A percentile compares a stretch with the other conserved stretches of the same genome.
Evolutionary conservation across 2,113 vertebrate genomes (phyloP).

Genomic region (Calonectris borealis): DNA sequence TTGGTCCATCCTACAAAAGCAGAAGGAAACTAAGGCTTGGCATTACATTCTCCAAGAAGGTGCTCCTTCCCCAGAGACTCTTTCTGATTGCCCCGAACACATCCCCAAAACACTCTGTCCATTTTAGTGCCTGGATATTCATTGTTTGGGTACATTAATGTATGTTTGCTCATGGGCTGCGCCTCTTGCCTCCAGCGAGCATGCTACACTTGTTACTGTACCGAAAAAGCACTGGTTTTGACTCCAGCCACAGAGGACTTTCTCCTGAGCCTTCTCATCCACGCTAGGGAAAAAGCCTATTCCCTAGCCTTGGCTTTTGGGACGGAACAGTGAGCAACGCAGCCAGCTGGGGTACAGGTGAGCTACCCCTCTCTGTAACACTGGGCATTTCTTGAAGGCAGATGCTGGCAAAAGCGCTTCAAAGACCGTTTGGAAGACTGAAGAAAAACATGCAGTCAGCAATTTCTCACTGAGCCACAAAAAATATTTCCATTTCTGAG

Average conservation of each 20-base stretch:
- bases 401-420: background rate
- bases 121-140: background rate
- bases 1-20: background rate
- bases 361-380: no score
- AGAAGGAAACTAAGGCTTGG: background rate
- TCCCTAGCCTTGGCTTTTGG: background rate
- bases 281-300: no score
- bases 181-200: background rate
- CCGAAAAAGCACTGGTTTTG: background rate
- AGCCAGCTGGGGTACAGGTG: background rate
- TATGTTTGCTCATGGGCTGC: accelerated
- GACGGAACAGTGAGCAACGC: background rate
- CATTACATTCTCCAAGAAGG: background rate
- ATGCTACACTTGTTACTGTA: accelerated
- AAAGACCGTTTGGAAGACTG: background rate
- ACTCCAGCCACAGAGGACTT: no score
- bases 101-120: no score
- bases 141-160: background rate
- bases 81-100: background rate
- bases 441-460: background rate
- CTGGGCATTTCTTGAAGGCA: background rate
- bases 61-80: background rate
- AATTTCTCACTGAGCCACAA: background rate
- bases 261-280: background rate
- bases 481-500: no score